A percentile compares a stretch with the other conserved stretches of the same genome.
Evolutionary conservation across 64 coral and sea anemone genomes (phyloP).

Genomic region (Montipora sp.): DNA sequence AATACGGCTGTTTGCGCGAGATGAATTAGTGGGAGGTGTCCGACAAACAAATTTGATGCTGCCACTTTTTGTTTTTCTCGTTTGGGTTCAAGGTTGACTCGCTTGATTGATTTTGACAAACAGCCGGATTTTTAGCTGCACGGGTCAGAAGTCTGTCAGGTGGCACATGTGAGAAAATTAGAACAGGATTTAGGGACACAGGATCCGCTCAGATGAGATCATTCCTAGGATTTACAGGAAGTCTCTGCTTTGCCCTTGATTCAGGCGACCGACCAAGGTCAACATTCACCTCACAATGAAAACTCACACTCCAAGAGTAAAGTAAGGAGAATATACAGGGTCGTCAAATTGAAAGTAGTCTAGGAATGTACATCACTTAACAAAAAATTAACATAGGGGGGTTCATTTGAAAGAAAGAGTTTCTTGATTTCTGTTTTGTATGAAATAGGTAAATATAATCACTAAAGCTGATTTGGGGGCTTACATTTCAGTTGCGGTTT

Average conservation of each 20-base stretch:
- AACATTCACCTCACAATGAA: neutral
- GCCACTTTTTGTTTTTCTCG: conserved; percentile 41
- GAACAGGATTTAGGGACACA: conserved; percentile 1
- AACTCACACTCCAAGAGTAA: neutral
- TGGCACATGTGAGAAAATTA: neutral
- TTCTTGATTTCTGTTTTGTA: neutral
- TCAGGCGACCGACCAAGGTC: neutral
- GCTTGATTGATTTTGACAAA: conserved; percentile 59
- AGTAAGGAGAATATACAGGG: neutral
- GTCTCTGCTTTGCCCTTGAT: neutral
- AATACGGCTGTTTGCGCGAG: conserved; percentile 1
- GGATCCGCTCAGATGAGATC: neutral
- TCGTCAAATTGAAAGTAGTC: neutral
- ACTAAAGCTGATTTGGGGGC: conserved; percentile 17
- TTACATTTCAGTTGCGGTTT: conserved; percentile 3
- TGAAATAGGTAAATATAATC: neutral
- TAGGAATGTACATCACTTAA: neutral
- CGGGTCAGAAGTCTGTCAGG: conserved; percentile 41
- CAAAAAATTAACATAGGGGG: too few relatives aligned
- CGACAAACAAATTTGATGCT: conserved; percentile 55
- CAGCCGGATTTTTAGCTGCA: conserved; percentile 25
- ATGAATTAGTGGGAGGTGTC: conserved; percentile 53
- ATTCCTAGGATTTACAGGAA: neutral
- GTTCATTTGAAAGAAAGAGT: neutral
- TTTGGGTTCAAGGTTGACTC: conserved; percentile 57